phyloP scores from a whole-genome alignment of 2,888 invertebrate genomes.

The Mythimna impura region DNA sequence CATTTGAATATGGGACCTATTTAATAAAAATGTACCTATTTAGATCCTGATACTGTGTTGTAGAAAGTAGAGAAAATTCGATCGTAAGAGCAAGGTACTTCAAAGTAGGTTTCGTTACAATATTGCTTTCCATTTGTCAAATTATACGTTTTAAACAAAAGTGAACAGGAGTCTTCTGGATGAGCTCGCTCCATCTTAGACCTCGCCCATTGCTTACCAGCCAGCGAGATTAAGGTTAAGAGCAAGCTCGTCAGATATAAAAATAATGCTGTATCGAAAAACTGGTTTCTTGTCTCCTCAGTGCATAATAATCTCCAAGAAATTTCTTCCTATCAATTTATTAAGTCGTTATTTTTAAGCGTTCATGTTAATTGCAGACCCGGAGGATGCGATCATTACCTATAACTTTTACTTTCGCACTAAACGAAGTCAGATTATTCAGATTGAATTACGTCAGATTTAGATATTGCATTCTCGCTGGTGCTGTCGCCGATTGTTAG shows the following conservation, averaged over 20 bases:
- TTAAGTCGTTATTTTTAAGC: constrained; percentile 1
- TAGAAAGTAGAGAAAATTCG: constrained; percentile 24
- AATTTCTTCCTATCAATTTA: constrained; percentile 6
- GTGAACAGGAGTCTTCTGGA: background rate
- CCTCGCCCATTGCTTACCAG: background rate
- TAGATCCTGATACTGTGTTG: background rate
- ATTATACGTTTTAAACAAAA: background rate
- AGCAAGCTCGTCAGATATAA: background rate
- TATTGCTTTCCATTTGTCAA: background rate
- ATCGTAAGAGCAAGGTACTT: background rate
- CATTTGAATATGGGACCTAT: constrained; percentile 11
- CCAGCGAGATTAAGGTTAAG: background rate
- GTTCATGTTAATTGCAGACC: background rate
- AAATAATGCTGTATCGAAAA: background rate
- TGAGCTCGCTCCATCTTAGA: background rate
- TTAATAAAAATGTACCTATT: constrained; percentile 22
- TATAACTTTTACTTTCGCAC: constrained; percentile 24
- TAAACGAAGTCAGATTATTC: constrained; percentile 4
- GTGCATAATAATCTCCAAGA: background rate
- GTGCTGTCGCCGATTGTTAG: constrained; percentile 44
- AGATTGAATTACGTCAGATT: constrained; percentile 29
- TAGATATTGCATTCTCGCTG: constrained; percentile 16
- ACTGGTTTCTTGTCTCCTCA: background rate
- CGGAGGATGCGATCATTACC: constrained; percentile 12
- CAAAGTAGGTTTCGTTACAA: constrained; percentile 1